Evolutionary conservation across 2,888 invertebrate species (phyloP), one percentile per base, ranked within the genome.

Genomic region (Chorisops tibialis): DNA sequence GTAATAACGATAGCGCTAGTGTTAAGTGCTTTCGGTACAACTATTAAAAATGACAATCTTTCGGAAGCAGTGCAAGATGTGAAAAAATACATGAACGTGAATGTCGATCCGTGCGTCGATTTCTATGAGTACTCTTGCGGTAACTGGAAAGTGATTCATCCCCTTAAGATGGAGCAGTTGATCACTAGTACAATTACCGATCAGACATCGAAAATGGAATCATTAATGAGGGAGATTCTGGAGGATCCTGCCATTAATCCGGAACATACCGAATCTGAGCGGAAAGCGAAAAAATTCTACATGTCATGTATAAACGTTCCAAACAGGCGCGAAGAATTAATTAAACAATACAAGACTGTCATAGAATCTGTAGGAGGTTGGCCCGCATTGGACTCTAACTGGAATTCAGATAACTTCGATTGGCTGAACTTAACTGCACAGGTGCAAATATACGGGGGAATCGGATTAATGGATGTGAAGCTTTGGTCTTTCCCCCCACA

Each of bases 401-500:
- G 91, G 91, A 80, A 83, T 63, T 70, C 79, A 7, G 74, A 73
- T 2, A 74, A 79, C 12, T 88, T 88, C 69, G 83, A 88, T 70
- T 85, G 88, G 83, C 77, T 87, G 47, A 83, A 81, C 71, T 76
- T 87, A 58, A 83, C 88, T 76, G 89, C 88, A 1, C 83, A 83
- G 68, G 74, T 89, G n/a, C 80, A 88, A 63, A 78, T 88, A 22
- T 88, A 85, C 71, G 91, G 91, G 74, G 91, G 90, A 71, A 88
- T 89, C 65, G 85, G 91, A 63, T 78, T 92, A 3, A 83, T 92
- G 68, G 86, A 89, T 73, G 88, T 88, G 87, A 89, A 93, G 47
- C 91, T 90, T 21, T 89, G 93, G 0, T 93, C 94, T 74, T 92
- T 93, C 3, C 87, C 89, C 69, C 85, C 87, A 70, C 89, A 91